These are phyloP conservation scores for Sialia sialis DNA, from an alignment of 2,113 vertebrate species.

Conservation along the genomic window DNA sequence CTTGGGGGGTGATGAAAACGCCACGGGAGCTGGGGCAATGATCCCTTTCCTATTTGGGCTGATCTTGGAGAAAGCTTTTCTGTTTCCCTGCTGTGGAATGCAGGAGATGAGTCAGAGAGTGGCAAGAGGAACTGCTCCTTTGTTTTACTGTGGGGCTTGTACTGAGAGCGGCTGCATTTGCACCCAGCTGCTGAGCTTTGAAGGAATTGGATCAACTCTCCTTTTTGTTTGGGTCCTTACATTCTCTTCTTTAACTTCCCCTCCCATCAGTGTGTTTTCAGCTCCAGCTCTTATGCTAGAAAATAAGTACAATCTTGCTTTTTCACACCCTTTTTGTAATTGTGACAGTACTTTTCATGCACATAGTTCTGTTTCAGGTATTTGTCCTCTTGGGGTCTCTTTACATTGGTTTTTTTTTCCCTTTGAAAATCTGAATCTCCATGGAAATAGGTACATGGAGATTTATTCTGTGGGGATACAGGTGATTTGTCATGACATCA, in stretches of 20 bases:
- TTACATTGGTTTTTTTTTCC: background rate
- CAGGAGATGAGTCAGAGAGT: background rate
- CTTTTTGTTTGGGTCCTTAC: background rate
- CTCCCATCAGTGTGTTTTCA: background rate
- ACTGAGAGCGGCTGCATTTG: fast-evolving
- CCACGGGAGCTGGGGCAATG: background rate
- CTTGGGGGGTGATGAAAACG: background rate
- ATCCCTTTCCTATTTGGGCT: background rate
- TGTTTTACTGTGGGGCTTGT: background rate
- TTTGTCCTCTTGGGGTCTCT: background rate
- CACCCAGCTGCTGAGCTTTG: background rate
- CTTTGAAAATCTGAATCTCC: background rate
- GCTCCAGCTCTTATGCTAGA: background rate
- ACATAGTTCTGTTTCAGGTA: background rate
- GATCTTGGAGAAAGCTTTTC: background rate
- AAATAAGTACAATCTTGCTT: background rate
- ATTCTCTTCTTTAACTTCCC: background rate
- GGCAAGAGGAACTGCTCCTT: background rate
- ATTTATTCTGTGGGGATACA: background rate
- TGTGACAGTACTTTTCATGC: background rate
- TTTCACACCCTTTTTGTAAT: background rate
- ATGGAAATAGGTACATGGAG: background rate
- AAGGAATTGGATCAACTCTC: background rate
- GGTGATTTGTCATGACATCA: fast-evolving
- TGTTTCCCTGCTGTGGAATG: background rate